Evolutionary conservation across 1,140 invertebrate genomes (phyloP).

Genomic region (Druon quercuslanigerum): DNA sequence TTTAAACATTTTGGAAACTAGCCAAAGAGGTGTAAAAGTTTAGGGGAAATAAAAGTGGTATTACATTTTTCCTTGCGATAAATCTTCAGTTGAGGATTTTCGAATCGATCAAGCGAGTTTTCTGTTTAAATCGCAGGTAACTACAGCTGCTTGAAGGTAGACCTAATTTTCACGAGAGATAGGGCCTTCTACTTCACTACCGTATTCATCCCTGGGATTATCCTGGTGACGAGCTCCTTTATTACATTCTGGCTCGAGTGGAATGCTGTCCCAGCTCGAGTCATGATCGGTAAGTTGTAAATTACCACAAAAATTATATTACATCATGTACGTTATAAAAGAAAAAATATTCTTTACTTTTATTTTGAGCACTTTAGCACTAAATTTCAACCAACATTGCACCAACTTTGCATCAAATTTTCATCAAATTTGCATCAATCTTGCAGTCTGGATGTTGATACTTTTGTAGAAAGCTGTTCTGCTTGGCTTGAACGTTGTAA

Average conservation of each 20-base stretch:
- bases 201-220: constrained; percentile 96
- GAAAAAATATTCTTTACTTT: no score
- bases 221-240: constrained; percentile 95
- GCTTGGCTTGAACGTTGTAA: no score
- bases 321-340: no score
- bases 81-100: background rate
- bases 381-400: no score
- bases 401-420: no score
- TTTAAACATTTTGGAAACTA: no score
- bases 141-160: constrained; percentile 95
- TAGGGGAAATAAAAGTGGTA: background rate
- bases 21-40: no score
- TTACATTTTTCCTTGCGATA: constrained; percentile 37
- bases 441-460: no score
- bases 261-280: constrained; percentile 95
- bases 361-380: no score
- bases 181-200: constrained; percentile 97
- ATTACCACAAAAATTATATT: background rate
- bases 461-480: no score
- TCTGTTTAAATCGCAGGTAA: constrained; percentile 81
- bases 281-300: constrained; percentile 87
- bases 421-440: no score
- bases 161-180: constrained; percentile 93
- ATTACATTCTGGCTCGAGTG: constrained; percentile 97
- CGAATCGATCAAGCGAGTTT: constrained; percentile 39